Evolutionary conservation across 2,797 vertebrate genomes (phyloP), one percentile per base, ranked within the genome.

Genomic region (Petrocephalus sullivani): DNA sequence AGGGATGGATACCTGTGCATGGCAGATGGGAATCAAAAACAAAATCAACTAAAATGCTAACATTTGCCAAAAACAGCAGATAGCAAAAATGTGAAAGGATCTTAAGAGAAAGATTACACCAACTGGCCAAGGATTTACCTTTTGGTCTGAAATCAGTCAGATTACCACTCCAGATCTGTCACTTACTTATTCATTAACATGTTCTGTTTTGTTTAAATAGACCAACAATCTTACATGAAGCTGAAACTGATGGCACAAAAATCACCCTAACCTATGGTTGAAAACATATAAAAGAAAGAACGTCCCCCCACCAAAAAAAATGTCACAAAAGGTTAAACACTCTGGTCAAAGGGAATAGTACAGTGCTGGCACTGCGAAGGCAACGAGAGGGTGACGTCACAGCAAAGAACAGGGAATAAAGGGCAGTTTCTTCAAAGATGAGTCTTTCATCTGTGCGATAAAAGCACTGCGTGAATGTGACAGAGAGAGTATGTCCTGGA

Each of bases 1-100:
- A 0, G 97, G 97, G 90, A 98, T 95, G 87, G 96, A 94, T 19
- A 98, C 97, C 97, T 98, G 91, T 0, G 12, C 89, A 56, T 3
- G 19, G 87, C 19, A 84, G 33, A 37, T 58, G 89, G 49, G 87
- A 28, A 85, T 3, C 61, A 88, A 61, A 87, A 78, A 56, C 12
- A 67, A 57, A n/a, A 19, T 60, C 3, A 41, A 53, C 28, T 41
- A 71, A 71, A 37, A 71, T 16, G 12, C 67, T 71, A 71, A 71
- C 67, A 71, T 71, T 37, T 71, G 1, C 37, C 67, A 71, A 28
- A 37, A 37, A 41, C 6, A 5, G 49, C 53, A 56, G 28, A 33
- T 56, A 0, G 53, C 53, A 56, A 56, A 71, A 84, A 56, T 53
- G 23, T 84, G 10, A 56, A 16, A 28, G 12, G 28, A 53, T 56